Evolutionary conservation across 2,888 invertebrate species (phyloP), one percentile per base, ranked within the genome.

Genomic region (Microplitis deprimator): DNA sequence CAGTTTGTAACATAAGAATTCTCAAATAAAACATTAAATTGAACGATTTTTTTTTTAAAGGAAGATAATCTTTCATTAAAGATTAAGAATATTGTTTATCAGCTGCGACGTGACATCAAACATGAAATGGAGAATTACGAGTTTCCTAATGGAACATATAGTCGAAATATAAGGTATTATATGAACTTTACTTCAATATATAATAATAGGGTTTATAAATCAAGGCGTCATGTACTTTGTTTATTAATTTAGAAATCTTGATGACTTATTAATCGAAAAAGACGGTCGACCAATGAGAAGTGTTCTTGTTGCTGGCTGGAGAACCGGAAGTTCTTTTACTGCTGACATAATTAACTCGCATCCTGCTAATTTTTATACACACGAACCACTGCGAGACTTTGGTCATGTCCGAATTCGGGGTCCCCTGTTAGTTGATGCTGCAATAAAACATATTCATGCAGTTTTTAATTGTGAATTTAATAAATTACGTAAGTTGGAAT

Each of bases 321-420:
- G 97, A 83, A 96, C 96, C 5, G 97, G 97, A 6, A 96, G 97
- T 20, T 96, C 97, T 59, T 97, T 97, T 89, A 91, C 97, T 73
- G 97, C 96, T 74, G 96, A 96, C 86, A 93, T 96, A 65, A 89
- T 97, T 68, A 96, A 96, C 88, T 92, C 96, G 38, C 93, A 96
- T 88, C 96, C 97, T 17, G 96, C 94, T 41, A 97, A 95, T 89
- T 97, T 93, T 90, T 97, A 97, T 90, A 96, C 97, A 88, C 97
- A 97, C 87, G 97, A 97, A 90, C 97, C 97, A 50, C 91, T 97
- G 79, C 91, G 96, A 78, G 94, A 95, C 86, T 95, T 94, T 90
- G 95, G 94, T 79, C 96, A 96, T 83, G 92, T 94, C 81, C 96
- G 96, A 91, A 94, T 96, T 77, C 92, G 96, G 84, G 94, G 94